Evolutionary conservation across 2,888 invertebrate genomes (phyloP), one percentile per base, ranked within the genome.

Genomic region (Steinernema hermaphroditum): DNA sequence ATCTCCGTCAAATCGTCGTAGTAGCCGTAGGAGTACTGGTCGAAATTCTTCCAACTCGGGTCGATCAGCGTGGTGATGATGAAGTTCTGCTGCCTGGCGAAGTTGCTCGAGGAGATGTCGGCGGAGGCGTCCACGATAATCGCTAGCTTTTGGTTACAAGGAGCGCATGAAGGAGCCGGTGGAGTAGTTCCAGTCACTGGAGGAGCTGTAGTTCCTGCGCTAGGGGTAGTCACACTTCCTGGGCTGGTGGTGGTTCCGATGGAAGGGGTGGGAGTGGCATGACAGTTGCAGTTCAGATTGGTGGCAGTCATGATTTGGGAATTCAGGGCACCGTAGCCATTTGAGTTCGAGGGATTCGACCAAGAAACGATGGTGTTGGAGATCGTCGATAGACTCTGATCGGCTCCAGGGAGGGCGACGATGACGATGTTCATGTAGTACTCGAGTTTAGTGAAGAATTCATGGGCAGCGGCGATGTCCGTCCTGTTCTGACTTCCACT

Each of bases 21-120:
- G 71, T 69, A 34, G 8, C n/a, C 54, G 32, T 73, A 22, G 6
- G 54, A 46, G 72, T 73, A 43, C 24, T 50, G 73, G 29, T 73
- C 73, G 27, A 71, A 70, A 27, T 73, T 72, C n/a, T 72, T 73
- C 70, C 69, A 73, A 19, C 22, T 57, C 1, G 49, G 49, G 43
- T 37, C 57, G 43, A 73, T 73, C 57, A 73, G n/a, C 34, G 22
- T 32, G 16, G 44, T 27, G 29, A 41, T 49, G 49, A 73, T 34
- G 41, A 73, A 71, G 50, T 73, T 70, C 54, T 44, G 44, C 43
- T 50, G 70, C 12, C 37, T 72, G 44, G 62, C 32, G 34, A 27
- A 62, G 16, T 62, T 19, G 2, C 16, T 2, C 8, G 62, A 16
- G 27, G 62, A 62, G 32, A 62, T 4, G 62, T 62, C 62, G 32